A percentile compares a stretch with the other conserved stretches of the same genome.
phyloP scores from a whole-genome alignment of 2,888 invertebrate species.

The Machimus rusticus region DNA sequence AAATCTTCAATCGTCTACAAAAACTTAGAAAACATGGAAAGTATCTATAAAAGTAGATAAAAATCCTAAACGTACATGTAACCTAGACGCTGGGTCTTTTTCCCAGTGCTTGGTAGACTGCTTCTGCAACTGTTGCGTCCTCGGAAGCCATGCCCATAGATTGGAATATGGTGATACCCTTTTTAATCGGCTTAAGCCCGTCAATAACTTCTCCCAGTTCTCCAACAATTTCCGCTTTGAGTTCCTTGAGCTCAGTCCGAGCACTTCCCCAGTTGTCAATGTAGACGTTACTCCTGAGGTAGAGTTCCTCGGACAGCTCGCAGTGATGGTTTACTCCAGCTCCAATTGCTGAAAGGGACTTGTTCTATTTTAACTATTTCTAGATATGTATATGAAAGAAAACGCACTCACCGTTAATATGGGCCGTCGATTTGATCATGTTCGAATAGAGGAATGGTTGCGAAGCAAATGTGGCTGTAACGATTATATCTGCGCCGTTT shows the following conservation, averaged over 20 bases:
- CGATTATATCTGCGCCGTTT: constrained; percentile 68
- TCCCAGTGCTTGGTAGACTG: constrained; percentile 59
- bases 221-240: constrained; percentile 65
- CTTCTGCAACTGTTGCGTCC: constrained; percentile 68
- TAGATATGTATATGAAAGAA: not conserved
- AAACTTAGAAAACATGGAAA: not conserved
- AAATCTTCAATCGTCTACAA: not conserved
- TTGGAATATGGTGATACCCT: constrained; percentile 68
- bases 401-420: constrained; percentile 67
- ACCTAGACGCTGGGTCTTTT: not conserved
- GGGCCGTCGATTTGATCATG: constrained; percentile 65
- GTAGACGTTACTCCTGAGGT: constrained; percentile 64
- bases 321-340: constrained; percentile 64
- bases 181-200: constrained; percentile 54
- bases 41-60: not conserved
- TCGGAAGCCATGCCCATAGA: constrained; percentile 72
- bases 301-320: constrained; percentile 66
- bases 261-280: constrained; percentile 67
- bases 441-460: constrained; percentile 64
- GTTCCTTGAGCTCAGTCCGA: constrained; percentile 64
- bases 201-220: constrained; percentile 68
- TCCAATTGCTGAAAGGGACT: constrained; percentile 66
- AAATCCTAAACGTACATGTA: not conserved
- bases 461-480: constrained; percentile 67
- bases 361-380: not conserved